These are phyloP conservation scores for Suricata suricatta DNA, from an alignment of 2,113 vertebrate genomes.

Conservation along the genomic window DNA sequence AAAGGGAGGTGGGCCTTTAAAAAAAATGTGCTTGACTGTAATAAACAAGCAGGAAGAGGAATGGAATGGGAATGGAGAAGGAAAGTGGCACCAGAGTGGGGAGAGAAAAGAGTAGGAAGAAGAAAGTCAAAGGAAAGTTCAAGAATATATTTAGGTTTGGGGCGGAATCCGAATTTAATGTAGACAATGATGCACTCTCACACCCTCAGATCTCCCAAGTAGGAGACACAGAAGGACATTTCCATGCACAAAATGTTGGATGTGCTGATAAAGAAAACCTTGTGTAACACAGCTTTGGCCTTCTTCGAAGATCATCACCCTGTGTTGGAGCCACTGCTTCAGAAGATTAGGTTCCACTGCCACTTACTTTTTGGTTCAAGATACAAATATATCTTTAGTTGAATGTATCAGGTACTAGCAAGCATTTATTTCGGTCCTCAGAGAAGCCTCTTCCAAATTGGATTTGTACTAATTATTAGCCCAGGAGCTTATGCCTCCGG, in stretches of 20 bases:
- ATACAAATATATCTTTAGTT: background rate
- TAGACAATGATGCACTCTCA: background rate
- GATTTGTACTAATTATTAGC: slow-evolving; percentile 12
- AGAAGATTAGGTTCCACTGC: background rate
- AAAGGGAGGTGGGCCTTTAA: background rate
- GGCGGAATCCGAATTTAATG: background rate
- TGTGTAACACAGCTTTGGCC: background rate
- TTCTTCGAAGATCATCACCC: background rate
- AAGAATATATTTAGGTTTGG: background rate
- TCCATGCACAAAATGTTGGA: background rate
- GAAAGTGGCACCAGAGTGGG: background rate
- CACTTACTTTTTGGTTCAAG: background rate
- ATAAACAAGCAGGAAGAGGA: background rate
- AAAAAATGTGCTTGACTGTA: slow-evolving; percentile 18
- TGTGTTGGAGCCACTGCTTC: slow-evolving; percentile 29
- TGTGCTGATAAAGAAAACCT: background rate
- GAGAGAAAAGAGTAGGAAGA: background rate
- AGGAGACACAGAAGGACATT: background rate
- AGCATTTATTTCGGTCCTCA: background rate
- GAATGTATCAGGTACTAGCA: slow-evolving; percentile 3
- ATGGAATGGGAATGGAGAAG: background rate
- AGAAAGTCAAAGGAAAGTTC: background rate
- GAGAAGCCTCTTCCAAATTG: slow-evolving; percentile 10
- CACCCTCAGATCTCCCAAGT: background rate
- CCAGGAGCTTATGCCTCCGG: slow-evolving; percentile 31